Percentiles rank a stretch among this genome's conserved stretches.
Evolutionary conservation across 1,140 invertebrate species (phyloP).

Genomic region (Drosophila arizonae): DNA sequence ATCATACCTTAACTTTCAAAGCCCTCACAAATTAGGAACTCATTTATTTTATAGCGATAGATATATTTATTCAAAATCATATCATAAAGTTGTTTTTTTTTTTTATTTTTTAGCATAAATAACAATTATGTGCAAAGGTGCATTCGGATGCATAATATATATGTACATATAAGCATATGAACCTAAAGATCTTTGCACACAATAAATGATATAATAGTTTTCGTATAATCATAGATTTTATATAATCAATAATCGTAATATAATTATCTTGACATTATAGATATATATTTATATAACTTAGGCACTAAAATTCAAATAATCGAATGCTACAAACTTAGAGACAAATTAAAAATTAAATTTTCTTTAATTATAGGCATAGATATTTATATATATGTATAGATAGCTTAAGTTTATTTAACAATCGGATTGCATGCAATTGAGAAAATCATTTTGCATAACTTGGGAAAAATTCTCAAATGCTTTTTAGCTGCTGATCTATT

Average conservation of each 20-base stretch:
- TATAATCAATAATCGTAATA: constrained; percentile 37
- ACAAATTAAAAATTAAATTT: constrained; percentile 58
- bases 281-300: constrained; percentile 54
- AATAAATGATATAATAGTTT: constrained; percentile 67
- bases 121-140: constrained; percentile 61
- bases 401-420: constrained; percentile 56
- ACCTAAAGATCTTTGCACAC: constrained; percentile 26
- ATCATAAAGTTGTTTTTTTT: constrained; percentile 41
- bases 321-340: constrained; percentile 65
- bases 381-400: neutral
- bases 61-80: constrained; percentile 81
- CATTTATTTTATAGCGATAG: constrained; percentile 60
- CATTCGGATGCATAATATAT: constrained; percentile 11
- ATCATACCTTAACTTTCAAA: too few species aligned
- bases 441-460: constrained; percentile 1
- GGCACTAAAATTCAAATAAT: constrained; percentile 42
- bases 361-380: constrained; percentile 54
- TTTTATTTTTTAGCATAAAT: constrained; percentile 67
- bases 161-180: neutral
- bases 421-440: constrained; percentile 52
- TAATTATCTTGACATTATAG: constrained; percentile 63
- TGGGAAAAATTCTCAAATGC: constrained; percentile 13
- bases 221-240: constrained; percentile 41
- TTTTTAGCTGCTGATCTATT: constrained; percentile 1
- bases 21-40: too few species aligned